Conservation (phyloP, 2,797 vertebrate genomes). For the Myiotriccus ornatus region DNA sequence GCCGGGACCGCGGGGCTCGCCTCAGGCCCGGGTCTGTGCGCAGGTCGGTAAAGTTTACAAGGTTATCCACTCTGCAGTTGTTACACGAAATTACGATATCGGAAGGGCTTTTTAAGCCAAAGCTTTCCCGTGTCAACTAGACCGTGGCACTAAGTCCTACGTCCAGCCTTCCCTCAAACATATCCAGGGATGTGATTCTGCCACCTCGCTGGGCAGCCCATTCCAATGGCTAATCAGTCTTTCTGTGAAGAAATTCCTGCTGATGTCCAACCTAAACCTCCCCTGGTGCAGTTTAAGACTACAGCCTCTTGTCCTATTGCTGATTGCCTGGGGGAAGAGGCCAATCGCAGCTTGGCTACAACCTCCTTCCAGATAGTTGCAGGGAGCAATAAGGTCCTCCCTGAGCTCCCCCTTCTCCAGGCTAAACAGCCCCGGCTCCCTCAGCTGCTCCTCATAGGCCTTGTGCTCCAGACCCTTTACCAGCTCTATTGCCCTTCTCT, state of each 20-base stretch:
- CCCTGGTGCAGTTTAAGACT: fast-evolving
- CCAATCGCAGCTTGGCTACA: fast-evolving
- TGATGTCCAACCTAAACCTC: background rate
- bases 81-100: fast-evolving
- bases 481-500: background rate
- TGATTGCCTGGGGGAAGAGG: background rate
- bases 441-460: fast-evolving
- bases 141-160: too few species aligned
- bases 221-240: background rate
- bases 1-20: fast-evolving
- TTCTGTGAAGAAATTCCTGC: background rate
- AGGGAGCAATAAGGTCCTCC: background rate
- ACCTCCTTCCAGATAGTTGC: background rate
- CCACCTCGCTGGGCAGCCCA: background rate
- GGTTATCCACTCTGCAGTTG: background rate
- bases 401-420: background rate
- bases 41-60: fast-evolving
- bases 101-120: background rate
- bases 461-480: fast-evolving
- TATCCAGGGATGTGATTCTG: background rate
- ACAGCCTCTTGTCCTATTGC: background rate
- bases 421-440: background rate
- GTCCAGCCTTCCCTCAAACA: background rate
- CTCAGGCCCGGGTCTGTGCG: fast-evolving
- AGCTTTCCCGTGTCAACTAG: background rate